Base-by-base conservation (phyloP, 2,888 invertebrate genomes). In the Notodromas monacha region DNA sequence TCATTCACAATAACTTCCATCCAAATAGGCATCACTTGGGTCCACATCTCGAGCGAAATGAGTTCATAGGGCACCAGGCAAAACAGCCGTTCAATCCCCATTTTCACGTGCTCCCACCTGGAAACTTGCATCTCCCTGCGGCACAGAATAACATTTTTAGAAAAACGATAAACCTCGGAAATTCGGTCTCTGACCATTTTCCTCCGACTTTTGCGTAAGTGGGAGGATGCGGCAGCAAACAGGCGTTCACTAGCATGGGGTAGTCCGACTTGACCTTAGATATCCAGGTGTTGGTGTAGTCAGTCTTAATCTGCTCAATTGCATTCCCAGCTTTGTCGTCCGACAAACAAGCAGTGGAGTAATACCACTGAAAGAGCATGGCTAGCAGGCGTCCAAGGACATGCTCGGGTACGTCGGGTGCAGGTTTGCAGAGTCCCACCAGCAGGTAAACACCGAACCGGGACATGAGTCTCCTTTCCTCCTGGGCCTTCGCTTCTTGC, bases 321-420 rank as follows among this genome's bases (percentile, higher is more conserved):
- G 73, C 66, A 47, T 68, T 72, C 38, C 84, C 84, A 36, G 51
- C 46, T 40, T 53, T 54, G 41, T 56, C 57, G 51, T 86, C 81
- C 44, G 79, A 81, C 5, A 89, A 67, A 49, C 77, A 81, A 2
- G 89, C 84, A 11, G 92, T 96, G 41, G 84, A 73, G 52, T 92
- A 79, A 56, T 92, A 99, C 96, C 96, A 96, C 50, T 92, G 86
- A 52, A 92, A 96, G 37, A 96, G 60, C 61, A 89, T 86, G 15
- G 84, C 76, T 30, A 96, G 58, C 40, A 99, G 60, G 36, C 89
- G 60, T 4, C 89, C 89, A 30, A 92, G 56, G 6, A 56, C 51
- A 36, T 56, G 51, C 51, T 55, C 31, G 34, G 40, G 40, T 33
- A 37, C 40, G 32, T 37, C 34, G 11, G 39, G 39, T 14, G 38